Conservation (phyloP, 2,888 invertebrate species). For the Meta bourneti region DNA sequence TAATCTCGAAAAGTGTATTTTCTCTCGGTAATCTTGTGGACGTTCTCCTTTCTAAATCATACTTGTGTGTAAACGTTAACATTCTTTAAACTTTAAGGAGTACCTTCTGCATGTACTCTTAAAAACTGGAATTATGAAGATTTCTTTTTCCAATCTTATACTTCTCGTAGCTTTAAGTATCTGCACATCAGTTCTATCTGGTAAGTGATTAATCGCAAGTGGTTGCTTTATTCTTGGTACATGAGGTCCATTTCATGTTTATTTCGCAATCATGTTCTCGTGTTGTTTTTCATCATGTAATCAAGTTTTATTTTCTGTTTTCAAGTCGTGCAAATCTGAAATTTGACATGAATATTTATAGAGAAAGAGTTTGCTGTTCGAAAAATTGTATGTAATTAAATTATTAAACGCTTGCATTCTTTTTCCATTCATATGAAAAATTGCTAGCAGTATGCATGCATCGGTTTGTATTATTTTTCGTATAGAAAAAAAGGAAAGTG, state of each 20-base stretch:
- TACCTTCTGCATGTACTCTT: conserved; percentile 17
- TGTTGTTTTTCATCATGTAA: too few species aligned
- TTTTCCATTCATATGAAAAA: too few species aligned
- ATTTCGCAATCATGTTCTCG: conserved; percentile 24
- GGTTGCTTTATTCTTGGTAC: conserved; percentile 6
- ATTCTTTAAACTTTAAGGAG: background rate
- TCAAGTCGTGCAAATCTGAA: too few species aligned
- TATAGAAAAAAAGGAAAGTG: too few species aligned
- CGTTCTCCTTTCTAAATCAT: background rate
- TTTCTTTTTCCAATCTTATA: conserved; percentile 6
- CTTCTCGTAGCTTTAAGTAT: conserved; percentile 45
- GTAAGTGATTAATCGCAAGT: conserved; percentile 24
- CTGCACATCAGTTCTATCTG: background rate
- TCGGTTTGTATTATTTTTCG: too few species aligned
- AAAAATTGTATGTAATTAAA: too few species aligned
- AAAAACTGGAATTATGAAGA: conserved; percentile 15
- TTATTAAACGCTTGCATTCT: too few species aligned
- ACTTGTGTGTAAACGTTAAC: background rate
- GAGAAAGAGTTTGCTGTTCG: too few species aligned
- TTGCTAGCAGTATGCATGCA: too few species aligned
- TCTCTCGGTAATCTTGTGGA: background rate
- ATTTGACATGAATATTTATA: too few species aligned
- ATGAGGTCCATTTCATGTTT: conserved; percentile 1
- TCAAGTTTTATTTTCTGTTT: too few species aligned
- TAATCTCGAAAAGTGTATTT: background rate